These are phyloP conservation scores for Bombus affinis DNA, from an alignment of 1,140 invertebrate species.

Conservation along the genomic window DNA sequence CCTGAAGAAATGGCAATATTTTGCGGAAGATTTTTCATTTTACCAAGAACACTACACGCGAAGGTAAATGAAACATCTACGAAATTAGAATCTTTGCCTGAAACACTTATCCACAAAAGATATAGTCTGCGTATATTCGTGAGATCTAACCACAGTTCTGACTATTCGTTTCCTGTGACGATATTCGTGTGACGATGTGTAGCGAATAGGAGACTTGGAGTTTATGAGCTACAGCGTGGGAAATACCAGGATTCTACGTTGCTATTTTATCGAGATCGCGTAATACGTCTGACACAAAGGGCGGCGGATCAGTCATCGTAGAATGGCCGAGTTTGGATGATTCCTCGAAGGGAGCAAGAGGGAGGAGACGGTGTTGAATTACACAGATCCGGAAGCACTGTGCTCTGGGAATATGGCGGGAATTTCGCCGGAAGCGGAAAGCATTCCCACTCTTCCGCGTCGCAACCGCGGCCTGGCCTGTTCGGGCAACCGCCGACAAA, in stretches of 20 bases:
- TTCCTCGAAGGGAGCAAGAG: slow-evolving; percentile 22
- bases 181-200: neutral
- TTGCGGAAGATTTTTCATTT: too few relatives aligned
- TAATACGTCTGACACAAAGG: slow-evolving; percentile 9
- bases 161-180: neutral
- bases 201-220: neutral
- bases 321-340: neutral
- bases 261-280: slow-evolving; percentile 10
- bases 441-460: slow-evolving; percentile 67
- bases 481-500: slow-evolving; percentile 62
- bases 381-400: slow-evolving; percentile 55
- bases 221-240: too few relatives aligned
- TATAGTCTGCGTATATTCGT: too few relatives aligned
- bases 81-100: too few relatives aligned
- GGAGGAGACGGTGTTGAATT: slow-evolving; percentile 7
- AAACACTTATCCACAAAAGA: too few relatives aligned
- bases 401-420: slow-evolving; percentile 63
- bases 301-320: neutral
- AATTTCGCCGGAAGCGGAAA: slow-evolving; percentile 71
- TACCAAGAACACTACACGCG: too few relatives aligned
- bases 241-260: neutral
- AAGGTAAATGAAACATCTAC: too few relatives aligned
- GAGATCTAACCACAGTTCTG: neutral
- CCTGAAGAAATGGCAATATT: too few relatives aligned
- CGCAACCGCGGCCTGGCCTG: slow-evolving; percentile 48